Base-by-base conservation (phyloP, 2,113 vertebrate species). In the Ceyx cyanopectus region DNA sequence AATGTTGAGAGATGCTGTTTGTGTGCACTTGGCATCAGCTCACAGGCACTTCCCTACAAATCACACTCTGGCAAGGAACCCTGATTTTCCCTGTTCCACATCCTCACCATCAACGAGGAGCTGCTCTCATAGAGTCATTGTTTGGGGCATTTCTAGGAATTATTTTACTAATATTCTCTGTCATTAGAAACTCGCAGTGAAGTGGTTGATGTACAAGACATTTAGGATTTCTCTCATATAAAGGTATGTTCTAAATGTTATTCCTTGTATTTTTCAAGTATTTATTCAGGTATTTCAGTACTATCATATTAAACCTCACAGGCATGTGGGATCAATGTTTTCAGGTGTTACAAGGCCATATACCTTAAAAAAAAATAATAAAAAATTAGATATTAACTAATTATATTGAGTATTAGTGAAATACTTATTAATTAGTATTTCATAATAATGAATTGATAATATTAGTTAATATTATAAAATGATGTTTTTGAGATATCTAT, bases 1-100 rank as follows among this genome's bases (percentile, higher is more conserved):
- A 96, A 96, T 93, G 57, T 93, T 97, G 97, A 97, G 96, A 95
- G 90, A 97, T 97, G 91, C 81, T 95, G 84, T 90, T 96, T 95
- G 68, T 94, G 91, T 85, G 81, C 65, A 83, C 81, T 90, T 94
- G 94, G 53, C 63, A 92, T 87, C 94, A 94, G 82, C 75, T 83
- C 95, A 72, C 69, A 77, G 74, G 69, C 89, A 84, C 66, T 95
- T 89, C 60, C 65, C 75, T 93, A 58, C 48, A 85, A 87, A 81
- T 32, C 10, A 10, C 30, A 72, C n/a, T 53, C 24, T 89, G 62
- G 79, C 46, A 66, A 92, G 70, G 60, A 87, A 67, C 30, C 4
- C 5, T 7, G 69, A 10, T 85, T 85, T 93, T 77, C 29, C 53
- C 7, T 60, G 19, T 90, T 60, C 30, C 30, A 32, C 3, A 1